Base-by-base conservation (phyloP, 1,140 invertebrate genomes). In the Lucilia sericata region DNA sequence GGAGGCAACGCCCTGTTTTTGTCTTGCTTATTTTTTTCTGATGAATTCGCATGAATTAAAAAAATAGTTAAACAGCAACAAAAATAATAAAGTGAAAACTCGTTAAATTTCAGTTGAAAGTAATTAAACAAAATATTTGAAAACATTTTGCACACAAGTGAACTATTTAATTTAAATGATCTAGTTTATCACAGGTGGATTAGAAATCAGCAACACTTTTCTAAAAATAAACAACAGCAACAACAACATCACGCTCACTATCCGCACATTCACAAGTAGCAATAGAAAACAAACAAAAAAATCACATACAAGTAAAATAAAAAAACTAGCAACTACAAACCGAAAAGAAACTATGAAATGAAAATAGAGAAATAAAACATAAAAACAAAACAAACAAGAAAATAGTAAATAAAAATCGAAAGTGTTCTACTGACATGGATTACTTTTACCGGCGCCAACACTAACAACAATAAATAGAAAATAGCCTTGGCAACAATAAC, bases 391-490 rank as follows among this genome's bases (percentile, higher is more conserved):
- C 36, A 49, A 60, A 80, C 42, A 42, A 80, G n/a, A 80, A 47
- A 36, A 34, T 12, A 84, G 82, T 82, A 84, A 87, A 87, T 84
- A 88, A 89, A 80, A 90, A 90, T 86, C 86, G 89, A 90, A 88
- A 90, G 89, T 90, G 89, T 87, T 90, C 89, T 87, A 90, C 89
- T 90, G 89, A 90, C 89, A 90, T 87, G 86, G 88, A 90, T 90
- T 90, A 89, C 85, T 90, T 90, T 86, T 87, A 34, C 74, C 78
- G 74, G 74, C 82, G 82, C 82, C 55, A 78, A 78, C 74, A 36
- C 36, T 34, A 83, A 25, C 84, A 82, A 70, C 75, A 82, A 70
- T 65, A 82, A 84, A 87, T 84, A 87, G 86, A 88, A 88, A 88
- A 86, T 87, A 88, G 34, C 65, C 65, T 34, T 74, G 14, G 65